Conservation (phyloP, 2,797 vertebrate genomes). For the Tauraco hartlaubi region DNA sequence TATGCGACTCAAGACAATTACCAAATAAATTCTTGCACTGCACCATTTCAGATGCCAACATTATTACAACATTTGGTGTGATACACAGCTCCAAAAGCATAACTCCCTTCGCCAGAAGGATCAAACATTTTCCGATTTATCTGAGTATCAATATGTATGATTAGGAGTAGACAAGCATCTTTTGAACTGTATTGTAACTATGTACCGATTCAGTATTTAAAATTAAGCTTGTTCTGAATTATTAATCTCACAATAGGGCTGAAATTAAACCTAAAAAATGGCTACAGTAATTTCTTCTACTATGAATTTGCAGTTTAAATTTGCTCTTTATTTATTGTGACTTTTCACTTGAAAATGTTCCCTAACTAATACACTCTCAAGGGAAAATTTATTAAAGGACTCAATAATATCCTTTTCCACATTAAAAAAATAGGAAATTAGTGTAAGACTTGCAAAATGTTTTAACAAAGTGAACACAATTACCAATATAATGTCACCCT, state of each 20-base stretch:
- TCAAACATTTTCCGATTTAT: not conserved
- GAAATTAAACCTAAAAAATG: not conserved
- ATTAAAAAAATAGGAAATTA: not conserved
- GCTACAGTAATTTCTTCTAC: not conserved
- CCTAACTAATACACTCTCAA: not conserved
- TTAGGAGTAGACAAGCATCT: not conserved
- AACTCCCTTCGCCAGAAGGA: not conserved
- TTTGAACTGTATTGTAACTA: not conserved
- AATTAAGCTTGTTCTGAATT: not conserved
- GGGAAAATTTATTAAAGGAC: not conserved
- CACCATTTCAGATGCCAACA: not conserved
- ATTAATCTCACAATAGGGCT: not conserved
- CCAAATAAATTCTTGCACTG: not conserved
- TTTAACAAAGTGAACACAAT: not conserved
- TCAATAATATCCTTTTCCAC: not conserved
- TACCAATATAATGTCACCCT: not conserved
- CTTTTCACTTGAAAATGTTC: not conserved
- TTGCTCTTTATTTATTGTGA: not conserved
- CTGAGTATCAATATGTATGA: not conserved
- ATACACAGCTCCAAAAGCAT: rapidly evolving
- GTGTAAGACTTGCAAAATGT: not conserved
- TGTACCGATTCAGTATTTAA: not conserved
- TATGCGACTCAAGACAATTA: not conserved
- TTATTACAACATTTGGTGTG: not conserved
- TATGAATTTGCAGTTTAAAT: not conserved